These are phyloP conservation scores for Hecatera dysodea DNA, from an alignment of 2,888 invertebrate genomes.

Conservation along the genomic window DNA sequence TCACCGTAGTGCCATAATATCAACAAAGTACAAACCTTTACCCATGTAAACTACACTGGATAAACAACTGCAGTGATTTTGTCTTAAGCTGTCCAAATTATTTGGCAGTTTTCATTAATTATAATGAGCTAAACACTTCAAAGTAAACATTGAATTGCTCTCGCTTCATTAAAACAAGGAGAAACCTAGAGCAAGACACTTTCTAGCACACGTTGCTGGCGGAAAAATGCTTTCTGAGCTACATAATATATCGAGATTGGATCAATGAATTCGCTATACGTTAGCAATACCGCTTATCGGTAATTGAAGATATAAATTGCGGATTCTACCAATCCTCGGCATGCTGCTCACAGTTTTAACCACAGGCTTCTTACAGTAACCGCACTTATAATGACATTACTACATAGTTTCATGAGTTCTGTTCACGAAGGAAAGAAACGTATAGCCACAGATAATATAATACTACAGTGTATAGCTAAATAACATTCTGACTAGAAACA, in stretches of 20 bases:
- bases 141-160: slow-evolving; percentile 1
- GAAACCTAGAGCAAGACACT: slow-evolving; percentile 41
- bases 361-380: slow-evolving; percentile 39
- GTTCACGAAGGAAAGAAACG: not conserved
- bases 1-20: no score
- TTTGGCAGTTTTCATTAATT: not conserved
- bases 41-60: not conserved
- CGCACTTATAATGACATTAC: slow-evolving; percentile 17
- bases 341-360: slow-evolving; percentile 43
- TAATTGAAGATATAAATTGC: slow-evolving; percentile 34
- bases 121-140: not conserved
- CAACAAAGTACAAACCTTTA: not conserved
- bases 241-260: slow-evolving; percentile 39
- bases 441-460: no score
- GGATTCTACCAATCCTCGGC: slow-evolving; percentile 9
- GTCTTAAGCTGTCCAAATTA: not conserved
- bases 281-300: slow-evolving; percentile 27
- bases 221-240: slow-evolving; percentile 32
- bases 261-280: slow-evolving; percentile 48
- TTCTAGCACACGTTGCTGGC: slow-evolving; percentile 27
- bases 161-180: slow-evolving; percentile 16
- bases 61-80: not conserved
- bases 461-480: no score
- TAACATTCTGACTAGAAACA: slow-evolving; percentile 7
- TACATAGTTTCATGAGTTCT: slow-evolving; percentile 20